Percentiles rank a stretch among this genome's conserved stretches.
Evolutionary conservation across 1,140 invertebrate species (phyloP).

Genomic region (Cataglyphis hispanica): DNA sequence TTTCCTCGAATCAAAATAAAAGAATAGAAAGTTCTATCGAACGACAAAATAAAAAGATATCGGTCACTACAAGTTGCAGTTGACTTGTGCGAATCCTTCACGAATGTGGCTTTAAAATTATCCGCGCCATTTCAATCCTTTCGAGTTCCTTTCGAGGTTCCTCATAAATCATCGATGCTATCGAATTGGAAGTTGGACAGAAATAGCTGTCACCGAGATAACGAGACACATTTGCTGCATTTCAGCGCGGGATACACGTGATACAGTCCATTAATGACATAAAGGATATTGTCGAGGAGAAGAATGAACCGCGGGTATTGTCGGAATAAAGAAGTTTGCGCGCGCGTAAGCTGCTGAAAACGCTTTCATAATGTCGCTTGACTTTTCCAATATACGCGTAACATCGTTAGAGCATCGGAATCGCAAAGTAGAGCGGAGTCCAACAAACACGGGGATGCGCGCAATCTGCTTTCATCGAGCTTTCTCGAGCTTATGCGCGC

Average conservation of each 20-base stretch:
- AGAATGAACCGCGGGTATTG: conserved; percentile 17
- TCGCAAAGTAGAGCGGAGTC: conserved; percentile 13
- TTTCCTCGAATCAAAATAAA: background rate
- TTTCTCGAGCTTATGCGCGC: conserved; percentile 30
- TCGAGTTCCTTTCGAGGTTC: conserved; percentile 51
- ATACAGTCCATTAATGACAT: conserved; percentile 58
- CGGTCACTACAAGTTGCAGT: background rate
- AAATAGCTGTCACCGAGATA: conserved; percentile 66
- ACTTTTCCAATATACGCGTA: conserved; percentile 45
- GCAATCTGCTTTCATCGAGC: background rate
- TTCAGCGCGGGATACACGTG: conserved; percentile 68
- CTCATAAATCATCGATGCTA: conserved; percentile 78
- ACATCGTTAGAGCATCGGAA: conserved; percentile 38
- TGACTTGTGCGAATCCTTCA: background rate
- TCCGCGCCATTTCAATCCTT: background rate
- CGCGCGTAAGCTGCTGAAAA: conserved; percentile 3
- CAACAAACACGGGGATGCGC: conserved; percentile 33
- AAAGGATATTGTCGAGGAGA: conserved; percentile 42
- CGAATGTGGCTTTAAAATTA: background rate
- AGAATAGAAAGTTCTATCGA: background rate
- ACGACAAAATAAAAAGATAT: background rate
- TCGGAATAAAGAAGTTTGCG: conserved; percentile 36
- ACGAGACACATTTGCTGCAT: conserved; percentile 65
- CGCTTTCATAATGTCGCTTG: conserved; percentile 41
- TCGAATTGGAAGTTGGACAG: conserved; percentile 67